Percentiles rank a stretch among this genome's conserved stretches.
phyloP scores from a whole-genome alignment of 2,797 vertebrate species.

The Steatocranus sp. region DNA sequence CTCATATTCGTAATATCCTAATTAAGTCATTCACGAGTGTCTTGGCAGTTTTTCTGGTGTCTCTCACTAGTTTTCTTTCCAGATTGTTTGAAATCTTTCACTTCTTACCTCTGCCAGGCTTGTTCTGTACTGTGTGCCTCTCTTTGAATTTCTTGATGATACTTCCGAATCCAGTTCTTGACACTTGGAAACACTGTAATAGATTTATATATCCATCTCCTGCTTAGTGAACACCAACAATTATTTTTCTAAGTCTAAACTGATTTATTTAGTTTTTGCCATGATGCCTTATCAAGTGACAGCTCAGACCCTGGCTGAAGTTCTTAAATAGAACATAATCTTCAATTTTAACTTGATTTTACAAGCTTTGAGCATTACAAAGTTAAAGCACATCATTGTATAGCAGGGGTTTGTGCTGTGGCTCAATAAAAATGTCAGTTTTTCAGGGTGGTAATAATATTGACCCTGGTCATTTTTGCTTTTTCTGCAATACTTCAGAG shows the following conservation, averaged over 20 bases:
- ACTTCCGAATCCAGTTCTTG: not conserved
- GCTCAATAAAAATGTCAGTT: not conserved
- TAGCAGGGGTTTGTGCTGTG: not conserved
- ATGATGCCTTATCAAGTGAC: not conserved
- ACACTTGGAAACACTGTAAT: not conserved
- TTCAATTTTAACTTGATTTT: not conserved
- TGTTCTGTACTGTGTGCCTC: not conserved
- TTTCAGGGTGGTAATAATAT: not conserved
- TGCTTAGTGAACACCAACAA: not conserved
- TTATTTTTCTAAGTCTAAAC: not conserved
- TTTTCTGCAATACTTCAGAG: not conserved
- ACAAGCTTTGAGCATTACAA: not conserved
- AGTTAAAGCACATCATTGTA: not conserved
- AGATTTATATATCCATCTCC: not conserved
- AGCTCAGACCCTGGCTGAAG: not conserved
- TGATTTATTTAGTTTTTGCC: not conserved
- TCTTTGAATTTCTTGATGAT: not conserved
- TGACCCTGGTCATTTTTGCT: not conserved
- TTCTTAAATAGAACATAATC: not conserved
- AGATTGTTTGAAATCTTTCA: not conserved
- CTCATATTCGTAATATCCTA: not conserved
- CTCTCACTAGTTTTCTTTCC: not conserved
- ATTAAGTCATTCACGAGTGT: not conserved
- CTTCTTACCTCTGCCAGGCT: not conserved
- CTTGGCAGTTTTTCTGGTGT: not conserved